Percentiles rank a stretch among this genome's conserved stretches.
Conservation (phyloP, 2,888 invertebrate genomes). For the Acanthopleura granulata region DNA sequence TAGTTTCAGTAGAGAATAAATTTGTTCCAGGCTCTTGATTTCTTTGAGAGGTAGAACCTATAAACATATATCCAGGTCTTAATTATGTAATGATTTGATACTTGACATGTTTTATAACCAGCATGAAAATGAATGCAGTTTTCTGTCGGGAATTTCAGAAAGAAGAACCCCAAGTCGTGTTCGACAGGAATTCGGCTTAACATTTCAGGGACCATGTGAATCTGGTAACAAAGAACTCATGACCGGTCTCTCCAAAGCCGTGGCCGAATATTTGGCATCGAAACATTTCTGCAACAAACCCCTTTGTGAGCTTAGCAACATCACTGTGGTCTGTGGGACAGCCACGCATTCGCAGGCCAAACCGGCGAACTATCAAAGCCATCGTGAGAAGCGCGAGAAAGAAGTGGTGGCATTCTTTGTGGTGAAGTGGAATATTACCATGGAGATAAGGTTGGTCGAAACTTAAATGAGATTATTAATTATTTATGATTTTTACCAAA, state of each 20-base stretch:
- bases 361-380: constrained; percentile 20
- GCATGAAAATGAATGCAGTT: not conserved
- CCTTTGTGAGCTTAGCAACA: constrained; percentile 38
- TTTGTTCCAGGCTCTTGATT: too few species aligned
- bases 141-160: constrained; percentile 28
- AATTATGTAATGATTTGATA: too few species aligned
- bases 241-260: constrained; percentile 30
- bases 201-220: constrained; percentile 45
- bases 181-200: constrained; percentile 40
- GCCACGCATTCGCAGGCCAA: constrained; percentile 9
- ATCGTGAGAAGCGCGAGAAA: constrained; percentile 27
- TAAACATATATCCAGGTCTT: too few species aligned
- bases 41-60: too few species aligned
- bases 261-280: constrained; percentile 35
- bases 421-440: constrained; percentile 45
- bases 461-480: too few species aligned
- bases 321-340: constrained; percentile 36
- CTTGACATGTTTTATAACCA: too few species aligned
- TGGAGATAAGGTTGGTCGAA: constrained; percentile 34
- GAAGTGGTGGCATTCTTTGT: constrained; percentile 35
- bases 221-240: constrained; percentile 35
- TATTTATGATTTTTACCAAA: too few species aligned
- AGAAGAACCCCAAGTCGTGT: constrained; percentile 37
- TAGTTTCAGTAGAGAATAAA: too few species aligned
- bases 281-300: constrained; percentile 36